Evolutionary conservation across 2,888 invertebrate species (phyloP).

Genomic region (Lithosia quadra): DNA sequence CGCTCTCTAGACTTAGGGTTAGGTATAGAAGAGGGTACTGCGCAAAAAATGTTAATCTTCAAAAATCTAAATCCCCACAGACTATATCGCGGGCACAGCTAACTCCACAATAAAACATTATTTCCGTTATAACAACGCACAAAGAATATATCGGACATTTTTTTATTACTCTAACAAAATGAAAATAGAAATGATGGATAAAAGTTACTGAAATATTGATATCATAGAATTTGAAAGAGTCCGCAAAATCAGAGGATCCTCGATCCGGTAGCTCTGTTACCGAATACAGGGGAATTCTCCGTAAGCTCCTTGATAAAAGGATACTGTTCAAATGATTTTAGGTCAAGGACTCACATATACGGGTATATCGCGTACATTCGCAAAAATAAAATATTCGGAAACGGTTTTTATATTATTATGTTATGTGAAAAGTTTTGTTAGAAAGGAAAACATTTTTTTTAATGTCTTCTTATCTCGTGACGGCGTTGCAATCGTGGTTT

Average conservation of each 20-base stretch:
- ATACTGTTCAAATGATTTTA: slow-evolving; percentile 45
- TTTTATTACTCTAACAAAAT: neutral
- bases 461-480: too few relatives aligned
- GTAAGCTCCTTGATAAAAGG: slow-evolving; percentile 51
- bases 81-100: neutral
- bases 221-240: slow-evolving; percentile 46
- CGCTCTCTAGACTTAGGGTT: too few relatives aligned
- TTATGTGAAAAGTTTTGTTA: too few relatives aligned
- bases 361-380: slow-evolving; percentile 9
- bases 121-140: neutral
- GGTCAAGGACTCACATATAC: slow-evolving; percentile 38
- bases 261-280: slow-evolving; percentile 42
- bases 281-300: slow-evolving; percentile 38
- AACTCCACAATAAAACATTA: neutral
- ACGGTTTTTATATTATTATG: slow-evolving; percentile 5
- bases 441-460: neutral
- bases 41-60: too few relatives aligned
- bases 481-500: too few relatives aligned
- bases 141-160: neutral
- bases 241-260: slow-evolving; percentile 45
- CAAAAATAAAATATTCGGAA: slow-evolving; percentile 8
- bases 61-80: neutral
- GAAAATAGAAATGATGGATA: slow-evolving; percentile 38
- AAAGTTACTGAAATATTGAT: slow-evolving; percentile 33
- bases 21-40: too few relatives aligned